These are phyloP conservation scores for Acanthosepion lycidas DNA, from an alignment of 2,888 invertebrate species.

Conservation along the genomic window DNA sequence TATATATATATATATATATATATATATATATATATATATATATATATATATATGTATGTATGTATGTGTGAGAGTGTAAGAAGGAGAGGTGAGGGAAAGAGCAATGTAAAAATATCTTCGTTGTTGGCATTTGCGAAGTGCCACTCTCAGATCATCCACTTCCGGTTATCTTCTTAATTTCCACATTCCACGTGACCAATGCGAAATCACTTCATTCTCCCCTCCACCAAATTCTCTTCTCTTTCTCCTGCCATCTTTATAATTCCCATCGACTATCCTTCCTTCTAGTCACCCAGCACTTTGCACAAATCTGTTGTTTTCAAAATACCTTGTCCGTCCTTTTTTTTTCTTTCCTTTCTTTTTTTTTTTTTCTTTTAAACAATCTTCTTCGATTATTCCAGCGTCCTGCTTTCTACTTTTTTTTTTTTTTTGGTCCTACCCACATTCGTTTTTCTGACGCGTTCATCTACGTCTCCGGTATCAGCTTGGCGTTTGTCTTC, in stretches of 20 bases:
- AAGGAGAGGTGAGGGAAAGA: not conserved
- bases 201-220: too few relatives aligned
- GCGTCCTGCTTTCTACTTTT: not conserved
- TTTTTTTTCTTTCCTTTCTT: not conserved
- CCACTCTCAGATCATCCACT: not conserved
- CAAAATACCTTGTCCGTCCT: not conserved
- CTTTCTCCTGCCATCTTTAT: too few relatives aligned
- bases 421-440: not conserved
- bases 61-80: not conserved
- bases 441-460: not conserved
- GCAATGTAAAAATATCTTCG: not conserved
- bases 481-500: too few relatives aligned
- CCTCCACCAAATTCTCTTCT: too few relatives aligned
- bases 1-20: not conserved
- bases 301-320: not conserved
- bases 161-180: not conserved
- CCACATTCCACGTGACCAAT: not conserved
- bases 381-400: not conserved
- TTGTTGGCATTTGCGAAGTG: slow-evolving; percentile 12
- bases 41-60: not conserved
- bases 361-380: not conserved
- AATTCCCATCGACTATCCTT: too few relatives aligned
- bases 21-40: slow-evolving; percentile 33
- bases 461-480: too few relatives aligned
- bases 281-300: too few relatives aligned